Conservation (phyloP, 2,113 vertebrate genomes). For the Triplophysa siluroides region DNA sequence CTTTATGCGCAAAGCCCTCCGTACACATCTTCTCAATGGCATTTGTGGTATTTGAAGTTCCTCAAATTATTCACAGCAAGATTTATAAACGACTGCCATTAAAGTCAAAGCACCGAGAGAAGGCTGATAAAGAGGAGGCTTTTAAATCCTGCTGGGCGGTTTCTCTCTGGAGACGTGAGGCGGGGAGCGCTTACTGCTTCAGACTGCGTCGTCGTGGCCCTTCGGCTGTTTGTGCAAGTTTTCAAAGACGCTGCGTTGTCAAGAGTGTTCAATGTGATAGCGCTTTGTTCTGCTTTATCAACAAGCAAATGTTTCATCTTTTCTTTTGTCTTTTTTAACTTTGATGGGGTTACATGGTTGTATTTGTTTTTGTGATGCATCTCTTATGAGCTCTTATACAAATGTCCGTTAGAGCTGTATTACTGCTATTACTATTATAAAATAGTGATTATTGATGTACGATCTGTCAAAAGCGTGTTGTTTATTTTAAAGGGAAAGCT, state of each 20-base stretch:
- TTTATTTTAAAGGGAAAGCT: too few relatives aligned
- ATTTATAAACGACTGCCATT: slow-evolving; percentile 52
- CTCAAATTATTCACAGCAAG: slow-evolving; percentile 35
- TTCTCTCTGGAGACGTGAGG: slow-evolving; percentile 58
- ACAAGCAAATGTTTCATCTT: neutral
- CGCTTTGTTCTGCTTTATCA: slow-evolving; percentile 60
- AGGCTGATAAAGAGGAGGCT: slow-evolving; percentile 55
- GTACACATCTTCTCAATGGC: slow-evolving; percentile 8
- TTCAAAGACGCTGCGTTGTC: slow-evolving; percentile 41
- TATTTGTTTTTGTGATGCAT: slow-evolving; percentile 12
- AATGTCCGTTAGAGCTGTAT: too few relatives aligned
- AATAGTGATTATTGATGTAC: too few relatives aligned
- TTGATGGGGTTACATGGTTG: neutral
- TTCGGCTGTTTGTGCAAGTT: slow-evolving; percentile 65
- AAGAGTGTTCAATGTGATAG: slow-evolving; percentile 42
- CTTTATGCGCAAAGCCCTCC: neutral
- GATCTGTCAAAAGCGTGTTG: too few relatives aligned
- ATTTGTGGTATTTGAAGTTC: slow-evolving; percentile 45
- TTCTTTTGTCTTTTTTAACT: slow-evolving; percentile 29
- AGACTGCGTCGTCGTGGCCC: slow-evolving; percentile 49
- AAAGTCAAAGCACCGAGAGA: slow-evolving; percentile 46
- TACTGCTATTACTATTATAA: too few relatives aligned
- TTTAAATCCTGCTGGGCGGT: slow-evolving; percentile 61
- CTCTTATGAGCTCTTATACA: neutral
- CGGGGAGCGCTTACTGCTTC: slow-evolving; percentile 36